Conservation (phyloP, 1,140 invertebrate species). For the Aphelenchoides besseyi region DNA sequence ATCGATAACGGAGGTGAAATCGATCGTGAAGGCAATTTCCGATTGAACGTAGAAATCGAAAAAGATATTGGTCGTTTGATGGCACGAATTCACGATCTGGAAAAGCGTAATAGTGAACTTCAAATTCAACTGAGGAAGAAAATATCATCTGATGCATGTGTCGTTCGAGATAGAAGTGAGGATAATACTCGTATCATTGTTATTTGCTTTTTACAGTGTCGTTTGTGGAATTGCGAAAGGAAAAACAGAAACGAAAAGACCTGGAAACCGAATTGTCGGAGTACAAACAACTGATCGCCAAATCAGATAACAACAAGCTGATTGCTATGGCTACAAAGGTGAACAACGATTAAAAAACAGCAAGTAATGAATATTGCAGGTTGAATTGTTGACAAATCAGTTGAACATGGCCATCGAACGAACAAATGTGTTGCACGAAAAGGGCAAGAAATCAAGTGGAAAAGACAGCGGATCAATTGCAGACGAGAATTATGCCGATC, state of each 20-base stretch:
- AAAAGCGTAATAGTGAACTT: constrained; percentile 47
- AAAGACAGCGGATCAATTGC: constrained; percentile 12
- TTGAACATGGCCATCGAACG: constrained; percentile 51
- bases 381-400: constrained; percentile 54
- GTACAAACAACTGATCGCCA: constrained; percentile 55
- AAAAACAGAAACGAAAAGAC: constrained; percentile 47
- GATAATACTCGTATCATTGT: constrained; percentile 26
- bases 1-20: constrained; percentile 25
- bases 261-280: constrained; percentile 53
- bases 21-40: constrained; percentile 13
- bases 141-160: background rate
- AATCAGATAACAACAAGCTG: constrained; percentile 58
- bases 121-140: constrained; percentile 35
- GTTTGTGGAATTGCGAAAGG: constrained; percentile 46
- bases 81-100: constrained; percentile 46
- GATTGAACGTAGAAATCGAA: constrained; percentile 44
- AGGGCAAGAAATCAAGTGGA: constrained; percentile 27
- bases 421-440: constrained; percentile 53
- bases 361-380: constrained; percentile 24
- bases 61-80: constrained; percentile 48
- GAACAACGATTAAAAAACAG: background rate
- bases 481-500: background rate
- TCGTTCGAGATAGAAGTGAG: constrained; percentile 31
- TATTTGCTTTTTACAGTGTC: constrained; percentile 35
- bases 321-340: constrained; percentile 58